Percentiles rank a stretch among this genome's conserved stretches.
phyloP scores from a whole-genome alignment of 2,888 invertebrate species.

The Tiliacea aurago region DNA sequence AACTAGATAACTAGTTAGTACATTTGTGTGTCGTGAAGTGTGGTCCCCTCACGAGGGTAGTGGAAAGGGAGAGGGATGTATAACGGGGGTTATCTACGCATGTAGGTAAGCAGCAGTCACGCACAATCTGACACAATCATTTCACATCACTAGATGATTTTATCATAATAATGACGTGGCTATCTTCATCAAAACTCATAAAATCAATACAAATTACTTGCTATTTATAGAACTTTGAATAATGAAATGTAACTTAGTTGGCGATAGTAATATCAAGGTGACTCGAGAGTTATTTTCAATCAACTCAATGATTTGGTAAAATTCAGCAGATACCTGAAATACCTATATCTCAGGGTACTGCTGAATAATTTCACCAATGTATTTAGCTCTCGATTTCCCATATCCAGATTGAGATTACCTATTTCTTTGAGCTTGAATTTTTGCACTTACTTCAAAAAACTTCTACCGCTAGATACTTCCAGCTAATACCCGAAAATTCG shows the following conservation, averaged over 20 bases:
- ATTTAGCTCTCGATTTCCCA: not conserved
- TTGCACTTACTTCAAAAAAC: not conserved
- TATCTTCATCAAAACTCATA: not conserved
- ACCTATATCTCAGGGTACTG: rapidly evolving
- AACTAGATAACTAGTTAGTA: not conserved
- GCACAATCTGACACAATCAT: conserved; percentile 36
- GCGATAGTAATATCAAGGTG: not conserved
- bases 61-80: conserved; percentile 27
- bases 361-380: not conserved
- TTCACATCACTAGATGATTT: conserved; percentile 32
- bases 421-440: conserved; percentile 5
- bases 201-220: not conserved
- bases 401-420: not conserved
- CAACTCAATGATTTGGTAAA: not conserved
- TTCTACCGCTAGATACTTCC: not conserved
- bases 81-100: conserved; percentile 45
- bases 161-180: not conserved
- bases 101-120: conserved; percentile 19
- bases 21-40: conserved; percentile 16
- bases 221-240: not conserved
- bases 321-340: too few species aligned
- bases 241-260: not conserved
- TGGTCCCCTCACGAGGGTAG: conserved; percentile 41
- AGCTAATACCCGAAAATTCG: conserved; percentile 18
- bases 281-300: not conserved